Evolutionary conservation across 2,797 vertebrate species (phyloP).

Genomic region (Petrocephalus schoutedeni): DNA sequence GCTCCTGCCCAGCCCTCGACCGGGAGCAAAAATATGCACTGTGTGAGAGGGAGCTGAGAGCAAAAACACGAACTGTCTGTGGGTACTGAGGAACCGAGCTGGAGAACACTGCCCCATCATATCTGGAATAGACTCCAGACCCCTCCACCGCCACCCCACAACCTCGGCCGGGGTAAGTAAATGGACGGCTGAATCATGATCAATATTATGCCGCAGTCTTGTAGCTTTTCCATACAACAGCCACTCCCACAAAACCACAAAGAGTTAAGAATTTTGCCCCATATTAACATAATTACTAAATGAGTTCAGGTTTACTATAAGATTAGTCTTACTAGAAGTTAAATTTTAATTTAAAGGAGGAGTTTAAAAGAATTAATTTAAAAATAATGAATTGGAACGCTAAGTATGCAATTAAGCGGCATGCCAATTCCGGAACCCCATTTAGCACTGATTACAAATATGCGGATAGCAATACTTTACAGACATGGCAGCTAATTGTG

Average conservation of each 20-base stretch:
- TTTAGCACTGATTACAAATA: slow-evolving; percentile 38
- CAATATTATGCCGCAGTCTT: neutral
- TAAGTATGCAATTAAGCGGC: neutral
- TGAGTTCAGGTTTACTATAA: neutral
- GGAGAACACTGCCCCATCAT: neutral
- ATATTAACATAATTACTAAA: neutral
- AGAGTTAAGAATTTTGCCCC: neutral
- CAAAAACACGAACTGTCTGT: neutral
- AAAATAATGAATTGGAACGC: slow-evolving; percentile 7
- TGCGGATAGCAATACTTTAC: slow-evolving; percentile 51
- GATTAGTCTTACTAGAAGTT: slow-evolving; percentile 4
- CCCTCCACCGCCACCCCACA: neutral
- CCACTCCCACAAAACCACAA: neutral
- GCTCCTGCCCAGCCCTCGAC: neutral
- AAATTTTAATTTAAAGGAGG: neutral
- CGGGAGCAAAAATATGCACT: neutral
- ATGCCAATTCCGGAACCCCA: neutral
- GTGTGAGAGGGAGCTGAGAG: neutral
- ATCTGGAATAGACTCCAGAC: neutral
- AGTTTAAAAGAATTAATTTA: slow-evolving; percentile 1
- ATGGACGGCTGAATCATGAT: neutral
- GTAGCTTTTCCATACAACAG: neutral
- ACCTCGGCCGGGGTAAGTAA: neutral
- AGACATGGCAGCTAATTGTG: slow-evolving; percentile 66
- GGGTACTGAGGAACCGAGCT: neutral